Evolutionary conservation across 1,140 invertebrate species (phyloP).

Genomic region (Drepana arcuata): DNA sequence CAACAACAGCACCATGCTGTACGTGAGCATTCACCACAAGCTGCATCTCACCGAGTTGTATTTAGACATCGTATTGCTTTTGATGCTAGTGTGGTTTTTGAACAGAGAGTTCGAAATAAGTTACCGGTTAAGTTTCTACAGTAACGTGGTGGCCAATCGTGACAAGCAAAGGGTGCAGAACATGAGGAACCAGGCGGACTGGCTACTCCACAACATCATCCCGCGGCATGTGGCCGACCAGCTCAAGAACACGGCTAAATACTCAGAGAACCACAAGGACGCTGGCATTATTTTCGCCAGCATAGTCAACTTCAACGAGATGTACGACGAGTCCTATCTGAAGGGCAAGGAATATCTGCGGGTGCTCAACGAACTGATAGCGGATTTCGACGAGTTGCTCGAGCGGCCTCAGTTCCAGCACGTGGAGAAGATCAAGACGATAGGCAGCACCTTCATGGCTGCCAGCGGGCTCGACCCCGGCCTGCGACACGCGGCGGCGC

Average conservation of each 20-base stretch:
- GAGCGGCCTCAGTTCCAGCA: slow-evolving; percentile 86
- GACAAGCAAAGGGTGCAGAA: slow-evolving; percentile 88
- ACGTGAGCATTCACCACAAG: slow-evolving; percentile 36
- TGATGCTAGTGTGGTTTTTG: slow-evolving; percentile 91
- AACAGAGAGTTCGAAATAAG: slow-evolving; percentile 96
- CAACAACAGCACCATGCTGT: slow-evolving; percentile 18
- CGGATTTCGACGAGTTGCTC: slow-evolving; percentile 95
- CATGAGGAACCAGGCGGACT: slow-evolving; percentile 96
- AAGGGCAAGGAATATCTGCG: slow-evolving; percentile 93
- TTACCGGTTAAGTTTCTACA: slow-evolving; percentile 93
- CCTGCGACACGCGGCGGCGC: slow-evolving; percentile 73
- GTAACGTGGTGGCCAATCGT: slow-evolving; percentile 89
- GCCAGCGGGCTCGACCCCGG: slow-evolving; percentile 93
- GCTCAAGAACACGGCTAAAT: slow-evolving; percentile 93
- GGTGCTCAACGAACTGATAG: slow-evolving; percentile 95
- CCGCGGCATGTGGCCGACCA: slow-evolving; percentile 94
- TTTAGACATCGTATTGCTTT: slow-evolving; percentile 83
- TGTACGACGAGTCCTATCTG: slow-evolving; percentile 96
- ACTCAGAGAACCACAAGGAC: slow-evolving; percentile 95
- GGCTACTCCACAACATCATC: slow-evolving; percentile 96
- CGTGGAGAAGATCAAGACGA: slow-evolving; percentile 98
- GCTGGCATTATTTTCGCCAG: slow-evolving; percentile 96
- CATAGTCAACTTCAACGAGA: slow-evolving; percentile 96
- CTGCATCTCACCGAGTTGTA: slow-evolving; percentile 84
- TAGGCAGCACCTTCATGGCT: slow-evolving; percentile 97